Evolutionary conservation across 2,888 invertebrate genomes (phyloP).

Genomic region (Drosophila leonis): DNA sequence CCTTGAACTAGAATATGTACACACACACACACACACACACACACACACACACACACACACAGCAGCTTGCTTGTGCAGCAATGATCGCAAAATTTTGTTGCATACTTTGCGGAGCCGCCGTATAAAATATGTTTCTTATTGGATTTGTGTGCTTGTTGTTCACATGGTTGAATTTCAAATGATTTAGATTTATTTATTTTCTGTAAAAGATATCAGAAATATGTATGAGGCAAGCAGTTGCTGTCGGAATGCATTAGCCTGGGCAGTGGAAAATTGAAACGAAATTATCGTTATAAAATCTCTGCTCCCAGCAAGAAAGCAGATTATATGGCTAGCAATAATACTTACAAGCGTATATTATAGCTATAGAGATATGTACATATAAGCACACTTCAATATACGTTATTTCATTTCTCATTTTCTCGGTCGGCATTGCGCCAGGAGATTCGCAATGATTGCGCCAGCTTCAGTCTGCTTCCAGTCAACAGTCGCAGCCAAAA

Average conservation of each 20-base stretch:
- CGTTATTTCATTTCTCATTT: conserved; percentile 32
- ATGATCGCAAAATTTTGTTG: not conserved
- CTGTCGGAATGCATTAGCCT: conserved; percentile 26
- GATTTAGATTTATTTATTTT: conserved; percentile 10
- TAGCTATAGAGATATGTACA: not conserved
- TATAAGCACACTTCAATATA: conserved; percentile 18
- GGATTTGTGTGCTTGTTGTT: conserved; percentile 13
- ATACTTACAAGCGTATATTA: conserved; percentile 2
- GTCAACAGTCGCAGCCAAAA: conserved; percentile 40
- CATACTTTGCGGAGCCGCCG: not conserved
- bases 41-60: not conserved
- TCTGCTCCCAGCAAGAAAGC: conserved; percentile 6
- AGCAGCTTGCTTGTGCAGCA: not conserved
- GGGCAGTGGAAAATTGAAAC: conserved; percentile 34
- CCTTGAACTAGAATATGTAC: not conserved
- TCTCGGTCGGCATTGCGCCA: conserved; percentile 15
- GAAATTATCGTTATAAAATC: conserved; percentile 37
- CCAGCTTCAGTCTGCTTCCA: conserved; percentile 10
- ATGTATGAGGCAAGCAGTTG: conserved; percentile 19
- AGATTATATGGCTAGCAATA: conserved; percentile 38
- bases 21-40: not conserved
- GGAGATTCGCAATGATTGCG: conserved; percentile 16
- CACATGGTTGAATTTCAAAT: conserved; percentile 36
- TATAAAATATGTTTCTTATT: not conserved
- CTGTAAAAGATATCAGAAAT: conserved; percentile 27